Percentiles rank a stretch among this genome's conserved stretches.
phyloP scores from a whole-genome alignment of 2,797 vertebrate genomes.

The Enteromius mattozi region DNA sequence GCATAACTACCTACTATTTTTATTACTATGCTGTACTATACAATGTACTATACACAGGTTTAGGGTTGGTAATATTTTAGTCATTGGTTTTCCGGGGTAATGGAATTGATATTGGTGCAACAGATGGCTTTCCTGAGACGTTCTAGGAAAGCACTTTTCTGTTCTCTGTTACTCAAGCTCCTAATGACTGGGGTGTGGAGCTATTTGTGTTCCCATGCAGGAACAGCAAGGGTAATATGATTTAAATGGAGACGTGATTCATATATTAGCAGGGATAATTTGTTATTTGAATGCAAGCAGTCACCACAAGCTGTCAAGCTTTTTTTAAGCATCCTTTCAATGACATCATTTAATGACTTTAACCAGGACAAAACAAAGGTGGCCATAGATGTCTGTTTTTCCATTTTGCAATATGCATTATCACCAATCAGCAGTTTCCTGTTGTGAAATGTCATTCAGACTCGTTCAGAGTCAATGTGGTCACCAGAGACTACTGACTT shows the following conservation, averaged over 20 bases:
- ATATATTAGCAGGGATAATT: slow-evolving; percentile 16
- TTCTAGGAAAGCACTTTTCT: background rate
- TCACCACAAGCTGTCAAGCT: background rate
- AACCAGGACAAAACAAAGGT: slow-evolving; percentile 9
- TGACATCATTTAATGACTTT: slow-evolving; percentile 5
- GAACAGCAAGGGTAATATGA: slow-evolving; percentile 1
- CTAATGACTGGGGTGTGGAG: slow-evolving; percentile 18
- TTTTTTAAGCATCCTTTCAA: slow-evolving; percentile 6
- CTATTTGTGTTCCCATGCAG: slow-evolving; percentile 33
- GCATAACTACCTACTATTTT: background rate
- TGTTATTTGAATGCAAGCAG: slow-evolving; percentile 10
- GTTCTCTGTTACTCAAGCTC: background rate
- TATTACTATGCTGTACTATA: background rate
- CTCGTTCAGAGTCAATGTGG: slow-evolving; percentile 4
- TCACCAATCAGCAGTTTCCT: slow-evolving; percentile 29
- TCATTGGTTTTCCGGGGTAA: background rate
- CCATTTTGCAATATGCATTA: slow-evolving; percentile 6
- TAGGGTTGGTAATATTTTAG: background rate
- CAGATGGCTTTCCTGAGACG: slow-evolving; percentile 12
- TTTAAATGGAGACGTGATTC: slow-evolving; percentile 9
- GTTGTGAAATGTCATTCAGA: slow-evolving; percentile 12
- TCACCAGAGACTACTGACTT: slow-evolving; percentile 34
- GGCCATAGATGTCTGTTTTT: background rate
- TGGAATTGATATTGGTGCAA: background rate
- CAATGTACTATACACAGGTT: background rate